phyloP scores from a whole-genome alignment of 2,113 vertebrate species.

The Neofelis nebulosa region DNA sequence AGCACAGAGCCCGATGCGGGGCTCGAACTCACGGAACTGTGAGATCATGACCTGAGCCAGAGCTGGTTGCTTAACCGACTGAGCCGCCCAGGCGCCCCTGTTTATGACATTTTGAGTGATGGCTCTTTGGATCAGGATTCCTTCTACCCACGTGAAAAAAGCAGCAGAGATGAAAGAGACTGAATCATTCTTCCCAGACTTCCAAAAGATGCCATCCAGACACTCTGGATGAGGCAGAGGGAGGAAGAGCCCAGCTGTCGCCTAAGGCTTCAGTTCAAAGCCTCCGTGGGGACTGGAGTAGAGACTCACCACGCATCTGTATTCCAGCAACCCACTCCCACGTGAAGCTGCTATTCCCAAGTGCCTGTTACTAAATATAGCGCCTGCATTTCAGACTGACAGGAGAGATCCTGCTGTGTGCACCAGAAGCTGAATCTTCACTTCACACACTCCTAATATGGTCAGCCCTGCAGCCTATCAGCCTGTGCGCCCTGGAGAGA shows the following conservation, averaged over 20 bases:
- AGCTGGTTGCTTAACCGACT: too few species aligned
- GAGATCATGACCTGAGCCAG: too few species aligned
- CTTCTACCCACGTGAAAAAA: conserved; percentile 16
- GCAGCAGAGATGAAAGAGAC: not conserved
- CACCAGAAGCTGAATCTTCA: conserved; percentile 65
- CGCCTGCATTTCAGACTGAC: conserved; percentile 72
- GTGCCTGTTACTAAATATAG: conserved; percentile 85
- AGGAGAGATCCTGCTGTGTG: conserved; percentile 72
- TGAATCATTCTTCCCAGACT: not conserved
- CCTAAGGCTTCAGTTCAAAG: not conserved
- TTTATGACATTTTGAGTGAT: not conserved
- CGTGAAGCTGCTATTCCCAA: conserved; percentile 79
- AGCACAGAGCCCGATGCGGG: too few species aligned
- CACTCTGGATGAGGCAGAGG: not conserved
- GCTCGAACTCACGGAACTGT: too few species aligned
- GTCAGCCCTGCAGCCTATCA: conserved; percentile 67
- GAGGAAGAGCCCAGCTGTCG: not conserved
- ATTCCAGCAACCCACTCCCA: conserved; percentile 80
- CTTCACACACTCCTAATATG: conserved; percentile 85
- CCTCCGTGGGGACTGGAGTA: conserved; percentile 31
- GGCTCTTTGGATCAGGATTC: not conserved
- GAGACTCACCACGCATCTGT: conserved; percentile 49
- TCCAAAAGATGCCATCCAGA: not conserved
- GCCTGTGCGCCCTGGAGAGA: not conserved
- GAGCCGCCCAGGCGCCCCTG: not conserved